Percentiles rank a stretch among this genome's conserved stretches.
Conservation (phyloP, 2,113 vertebrate species). For the Oryctolagus cuniculus region DNA sequence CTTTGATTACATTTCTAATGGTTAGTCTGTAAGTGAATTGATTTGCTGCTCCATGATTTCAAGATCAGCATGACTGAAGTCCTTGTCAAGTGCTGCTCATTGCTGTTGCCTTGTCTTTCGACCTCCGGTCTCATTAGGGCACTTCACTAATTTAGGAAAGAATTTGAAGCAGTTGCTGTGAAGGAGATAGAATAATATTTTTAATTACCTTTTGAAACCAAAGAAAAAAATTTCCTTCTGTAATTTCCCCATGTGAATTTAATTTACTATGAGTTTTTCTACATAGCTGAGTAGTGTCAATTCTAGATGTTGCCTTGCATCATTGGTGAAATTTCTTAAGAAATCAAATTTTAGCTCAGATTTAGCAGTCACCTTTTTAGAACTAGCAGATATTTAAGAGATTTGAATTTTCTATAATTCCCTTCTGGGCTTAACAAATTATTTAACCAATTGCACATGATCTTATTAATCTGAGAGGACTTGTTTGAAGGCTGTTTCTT, state of each 20-base stretch:
- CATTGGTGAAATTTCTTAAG: neutral
- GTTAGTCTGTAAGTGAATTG: neutral
- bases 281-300: neutral
- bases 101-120: neutral
- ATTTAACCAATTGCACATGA: neutral
- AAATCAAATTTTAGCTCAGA: slow-evolving; percentile 6
- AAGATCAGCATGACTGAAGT: neutral
- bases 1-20: neutral
- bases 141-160: neutral
- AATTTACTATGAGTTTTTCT: neutral
- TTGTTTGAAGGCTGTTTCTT: slow-evolving; percentile 9
- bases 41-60: neutral
- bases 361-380: neutral
- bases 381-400: neutral
- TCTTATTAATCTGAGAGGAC: neutral
- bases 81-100: neutral
- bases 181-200: slow-evolving; percentile 30
- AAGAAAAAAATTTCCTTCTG: neutral
- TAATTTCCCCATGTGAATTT: neutral
- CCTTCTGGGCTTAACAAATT: neutral
- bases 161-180: neutral
- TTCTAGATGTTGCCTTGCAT: neutral
- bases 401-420: neutral
- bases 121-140: neutral
- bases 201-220: neutral